Evolutionary conservation across 2,797 vertebrate genomes (phyloP), one percentile per base, ranked within the genome.

Genomic region (Eupleurogrammus muticus): DNA sequence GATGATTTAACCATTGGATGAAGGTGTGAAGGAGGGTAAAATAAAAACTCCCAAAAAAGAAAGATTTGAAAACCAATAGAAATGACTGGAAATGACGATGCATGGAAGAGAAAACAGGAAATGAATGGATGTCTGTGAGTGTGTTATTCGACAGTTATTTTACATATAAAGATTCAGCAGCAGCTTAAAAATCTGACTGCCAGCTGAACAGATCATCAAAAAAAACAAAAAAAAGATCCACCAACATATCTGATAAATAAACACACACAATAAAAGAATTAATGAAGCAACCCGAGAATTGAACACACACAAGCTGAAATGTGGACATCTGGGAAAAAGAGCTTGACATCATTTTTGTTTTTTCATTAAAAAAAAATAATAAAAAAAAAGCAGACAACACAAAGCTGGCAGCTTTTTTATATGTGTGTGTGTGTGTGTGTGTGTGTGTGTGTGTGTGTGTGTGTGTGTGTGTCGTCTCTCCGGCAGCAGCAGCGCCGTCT

Each of bases 331-430:
- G 0, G 3, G 4, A 13, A 13, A 38, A 42, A 42, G 13, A 42
- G 40, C 40, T 5, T 14, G 16, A 17, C 13, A 17, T 47, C 17
- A 47, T 19, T 47, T 19, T 17, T 56, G 56, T 35, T 40, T 40
- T 42, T 6, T 28, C 28, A n/a, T n/a, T 28, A 28, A 28, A 28
- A 28, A 28, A 28, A 6, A 28, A 28, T 3, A 28, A 28, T 3
- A 28, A 28, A 28, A 28, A 28, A 28, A 28, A 28, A 3, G 28
- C 3, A 50, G 34, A 54, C 2, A 13, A 66, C 40, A 67, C 38
- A 71, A 63, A 66, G 48, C 34, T 14, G 8, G 34, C 83, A 83
- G 73, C 73, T 70, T 75, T 63, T 75, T 66, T 48, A n/a, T n/a
- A n/a, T n/a, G n/a, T n/a, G n/a, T n/a, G n/a, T n/a, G n/a, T n/a